Base-by-base conservation (phyloP, 2,113 vertebrate species). In the Toxotes chatareus region DNA sequence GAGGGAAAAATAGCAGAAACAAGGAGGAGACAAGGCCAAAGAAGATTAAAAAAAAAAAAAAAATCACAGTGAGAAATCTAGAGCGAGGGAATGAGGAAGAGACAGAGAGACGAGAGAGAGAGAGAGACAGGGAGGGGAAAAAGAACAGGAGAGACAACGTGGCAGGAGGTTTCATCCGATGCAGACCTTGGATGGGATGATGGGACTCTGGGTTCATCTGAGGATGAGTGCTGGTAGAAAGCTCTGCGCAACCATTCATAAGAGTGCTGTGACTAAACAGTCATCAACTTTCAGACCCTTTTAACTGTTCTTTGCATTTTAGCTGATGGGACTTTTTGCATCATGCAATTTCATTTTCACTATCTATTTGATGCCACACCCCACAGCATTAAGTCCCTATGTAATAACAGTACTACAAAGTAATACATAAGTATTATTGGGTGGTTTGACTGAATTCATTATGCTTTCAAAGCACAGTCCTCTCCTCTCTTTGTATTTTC, bases 101-200 rank as follows among this genome's bases (percentile, higher is more conserved):
- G 81, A 82, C 60, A 21, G 64, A 73, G 23, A 70, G 62, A 56
- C 51, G 21, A 46, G 66, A 79, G 76, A 73, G 61, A 63, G 74
- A 69, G 59, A 85, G 73, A 75, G 66, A 80, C 40, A 82, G 68
- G 71, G 83, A 88, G 79, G 85, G 73, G 73, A 77, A 49, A 49
- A 17, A 77, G 53, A 69, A 74, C 2, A 64, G 81, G 84, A 89
- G 86, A 94, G 94, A 93, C 93, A 78, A 96, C 95, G 95, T 96
- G 95, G 94, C 95, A 95, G 88, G 73, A 92, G 91, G 88, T 82
- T 86, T 93, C 27, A 69, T 87, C 83, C 85, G 76, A 64, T 79
- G 85, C 66, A 83, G 77, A 73, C 72, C 62, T 80, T 87, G 86
- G 88, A 93, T 38, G 73, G 23, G 80, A 83, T 72, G 82, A 64